Evolutionary conservation across 2,797 vertebrate species (phyloP).

Genomic region (Nyctibius grandis): DNA sequence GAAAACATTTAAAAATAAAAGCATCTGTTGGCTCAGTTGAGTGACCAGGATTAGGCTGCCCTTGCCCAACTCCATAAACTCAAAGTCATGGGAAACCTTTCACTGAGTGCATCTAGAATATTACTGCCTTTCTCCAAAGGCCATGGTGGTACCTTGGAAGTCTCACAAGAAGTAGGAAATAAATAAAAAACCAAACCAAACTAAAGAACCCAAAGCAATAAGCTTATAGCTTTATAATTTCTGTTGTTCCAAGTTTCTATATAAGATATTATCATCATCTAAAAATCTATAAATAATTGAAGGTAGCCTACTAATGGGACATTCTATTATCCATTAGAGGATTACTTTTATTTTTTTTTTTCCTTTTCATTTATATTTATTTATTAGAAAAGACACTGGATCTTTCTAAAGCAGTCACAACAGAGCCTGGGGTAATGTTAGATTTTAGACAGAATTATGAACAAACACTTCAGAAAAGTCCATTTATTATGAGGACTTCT

Average conservation of each 20-base stretch:
- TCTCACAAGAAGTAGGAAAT: neutral
- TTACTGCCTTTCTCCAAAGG: constrained; percentile 34
- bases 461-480: neutral
- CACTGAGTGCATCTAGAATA: neutral
- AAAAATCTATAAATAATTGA: neutral
- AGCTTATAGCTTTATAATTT: neutral
- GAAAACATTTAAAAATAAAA: constrained; percentile 33
- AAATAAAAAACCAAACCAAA: neutral
- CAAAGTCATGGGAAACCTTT: constrained; percentile 7
- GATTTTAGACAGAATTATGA: neutral
- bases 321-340: neutral
- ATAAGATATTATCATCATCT: neutral
- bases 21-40: constrained; percentile 10
- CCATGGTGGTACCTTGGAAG: neutral
- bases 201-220: neutral
- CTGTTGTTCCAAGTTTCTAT: neutral
- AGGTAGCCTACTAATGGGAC: neutral
- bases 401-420: neutral
- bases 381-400: neutral
- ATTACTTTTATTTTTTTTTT: neutral
- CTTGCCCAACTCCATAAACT: neutral
- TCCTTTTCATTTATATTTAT: neutral
- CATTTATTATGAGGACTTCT: neutral
- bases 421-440: neutral
- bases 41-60: neutral